Base-by-base conservation (phyloP, 1,140 invertebrate species). In the Kradibia gibbosae region DNA sequence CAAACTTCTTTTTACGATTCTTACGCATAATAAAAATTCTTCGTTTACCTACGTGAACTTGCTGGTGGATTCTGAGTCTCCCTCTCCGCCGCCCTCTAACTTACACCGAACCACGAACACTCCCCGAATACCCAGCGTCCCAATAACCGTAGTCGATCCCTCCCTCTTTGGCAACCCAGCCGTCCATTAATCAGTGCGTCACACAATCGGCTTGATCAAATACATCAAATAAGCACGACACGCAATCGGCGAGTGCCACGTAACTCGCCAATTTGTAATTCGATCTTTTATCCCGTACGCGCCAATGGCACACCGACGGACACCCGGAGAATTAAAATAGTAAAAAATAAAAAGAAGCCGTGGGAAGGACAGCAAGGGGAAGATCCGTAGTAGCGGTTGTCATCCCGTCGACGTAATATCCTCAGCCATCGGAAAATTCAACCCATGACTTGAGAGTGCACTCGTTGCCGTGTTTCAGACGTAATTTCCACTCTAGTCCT, bases 401-500 rank as follows among this genome's bases (percentile, higher is more conserved):
- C 8, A 11, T 36, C 20, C 15, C 45, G 71, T 28, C 71, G 71
- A 34, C 2, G 48, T 25, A 34, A 75, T 57, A 20, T 75, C 34
- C 53, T 28, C 25, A 20, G 7, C 53, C 53, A 5, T 0, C 31
- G 36, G 36, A 15, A 57, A 67, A 70, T 78, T 78, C 45, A 70
- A 70, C 28, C 62, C 55, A 42, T 60, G 53, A 28, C n/a, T 76
- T 28, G 11, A 20, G 25, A 65, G 57, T 76, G 55, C 74, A 45
- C 53, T 72, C 62, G 62, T 39, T 55, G 36, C 36, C 62, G 76
- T 73, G 36, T n/a, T 28, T 42, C 55, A 48, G 75, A 74, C 85
- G 84, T 85, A 86, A 84, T 86, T 86, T 86, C 78, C 85, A 86
- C 85, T 84, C 82, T 73, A 82, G 78, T 81, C 83, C 84, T 85